Evolutionary conservation across 2,888 invertebrate species (phyloP), one percentile per base, ranked within the genome.

Genomic region (Diachrysia chrysitis): DNA sequence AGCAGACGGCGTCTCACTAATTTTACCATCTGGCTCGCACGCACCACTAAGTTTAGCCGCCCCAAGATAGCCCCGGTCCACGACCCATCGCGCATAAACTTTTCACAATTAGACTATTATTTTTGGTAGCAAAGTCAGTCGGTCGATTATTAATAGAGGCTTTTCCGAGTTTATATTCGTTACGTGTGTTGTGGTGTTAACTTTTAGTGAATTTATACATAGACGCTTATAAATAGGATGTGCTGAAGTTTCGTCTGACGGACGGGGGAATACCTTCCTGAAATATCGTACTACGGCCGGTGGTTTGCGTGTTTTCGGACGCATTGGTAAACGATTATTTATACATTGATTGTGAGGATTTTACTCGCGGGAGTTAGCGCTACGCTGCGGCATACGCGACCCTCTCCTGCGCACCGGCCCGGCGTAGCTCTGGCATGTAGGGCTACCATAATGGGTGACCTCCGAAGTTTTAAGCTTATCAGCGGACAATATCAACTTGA

Each of bases 21-120:
- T 93, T 95, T 95, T 94, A 95, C 95, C 93, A 93, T 93, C 95
- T 93, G 93, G 92, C 95, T 92, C 92, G 89, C 87, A 92, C 94
- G 92, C 94, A 94, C 95, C 95, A 95, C 95, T 95, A 95, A 95
- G 95, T 95, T 93, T 95, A 95, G 95, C 95, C 93, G 93, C 95
- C 94, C 94, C 95, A 94, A 95, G 95, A 95, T 95, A 95, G 95
- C 95, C 90, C 89, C 94, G 95, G 94, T 95, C 95, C 95, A 93
- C 95, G 95, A 95, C 93, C 95, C 95, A 95, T 95, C 95, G 93
- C 94, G 94, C 94, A 95, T 95, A 95, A 95, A 95, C 95, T 95
- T 95, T 95, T 95, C 95, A 95, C 95, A 95, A 95, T 95, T 95
- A 95, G 95, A 95, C 95, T 95, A 95, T 95, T 95, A 95, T 95